These are phyloP conservation scores for Trichomycterus rosablanca DNA, from an alignment of 2,113 vertebrate genomes.

Conservation along the genomic window DNA sequence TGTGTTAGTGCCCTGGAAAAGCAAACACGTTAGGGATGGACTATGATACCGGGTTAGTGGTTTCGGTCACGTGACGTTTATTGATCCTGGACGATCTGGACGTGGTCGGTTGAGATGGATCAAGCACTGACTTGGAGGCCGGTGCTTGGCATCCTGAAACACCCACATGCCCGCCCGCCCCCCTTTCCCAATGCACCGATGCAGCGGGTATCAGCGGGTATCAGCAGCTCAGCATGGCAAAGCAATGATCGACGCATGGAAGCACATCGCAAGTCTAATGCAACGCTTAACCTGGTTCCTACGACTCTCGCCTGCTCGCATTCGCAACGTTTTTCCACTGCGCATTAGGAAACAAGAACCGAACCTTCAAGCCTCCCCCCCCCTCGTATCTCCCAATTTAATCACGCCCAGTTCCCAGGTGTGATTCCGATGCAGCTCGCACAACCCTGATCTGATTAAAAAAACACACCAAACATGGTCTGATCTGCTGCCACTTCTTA, in stretches of 20 bases:
- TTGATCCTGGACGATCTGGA: conserved; percentile 11
- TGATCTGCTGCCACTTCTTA: too few relatives aligned
- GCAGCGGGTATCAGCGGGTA: conserved; percentile 49
- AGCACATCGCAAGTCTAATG: conserved; percentile 63
- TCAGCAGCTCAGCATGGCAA: conserved; percentile 70
- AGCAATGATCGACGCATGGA: conserved; percentile 73
- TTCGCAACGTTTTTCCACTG: not conserved
- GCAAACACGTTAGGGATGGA: not conserved
- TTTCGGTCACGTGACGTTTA: not conserved
- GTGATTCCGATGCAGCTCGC: too few relatives aligned
- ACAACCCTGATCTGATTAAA: too few relatives aligned
- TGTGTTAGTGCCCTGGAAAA: not conserved
- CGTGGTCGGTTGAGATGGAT: conserved; percentile 23
- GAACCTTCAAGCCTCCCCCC: too few relatives aligned
- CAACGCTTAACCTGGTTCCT: conserved; percentile 7
- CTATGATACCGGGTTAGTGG: not conserved
- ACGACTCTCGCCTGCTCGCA: not conserved
- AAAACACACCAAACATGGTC: too few relatives aligned
- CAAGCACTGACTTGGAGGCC: conserved; percentile 24
- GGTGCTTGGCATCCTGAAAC: conserved; percentile 20
- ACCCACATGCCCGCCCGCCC: conserved; percentile 33
- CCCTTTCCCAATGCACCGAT: conserved; percentile 33
- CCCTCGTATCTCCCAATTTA: too few relatives aligned
- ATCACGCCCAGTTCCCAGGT: too few relatives aligned
- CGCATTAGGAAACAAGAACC: not conserved